Evolutionary conservation across 2,797 vertebrate species (phyloP).

Genomic region (Cossypha caffra): DNA sequence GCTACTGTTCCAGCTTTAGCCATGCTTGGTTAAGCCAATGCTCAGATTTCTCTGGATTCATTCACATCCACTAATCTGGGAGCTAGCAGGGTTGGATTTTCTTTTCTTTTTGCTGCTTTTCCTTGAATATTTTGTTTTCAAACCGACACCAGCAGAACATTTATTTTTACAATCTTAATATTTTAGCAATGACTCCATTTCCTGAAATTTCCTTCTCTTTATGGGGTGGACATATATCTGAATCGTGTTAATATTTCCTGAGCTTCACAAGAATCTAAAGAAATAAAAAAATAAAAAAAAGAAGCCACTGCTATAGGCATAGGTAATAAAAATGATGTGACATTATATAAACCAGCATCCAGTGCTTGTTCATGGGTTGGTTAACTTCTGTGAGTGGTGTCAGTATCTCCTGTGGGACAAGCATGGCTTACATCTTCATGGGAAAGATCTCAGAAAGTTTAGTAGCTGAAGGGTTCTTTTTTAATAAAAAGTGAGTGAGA

Average conservation of each 20-base stretch:
- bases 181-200: neutral
- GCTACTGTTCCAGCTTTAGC: slow-evolving; percentile 67
- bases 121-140: neutral
- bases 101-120: neutral
- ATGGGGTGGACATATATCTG: neutral
- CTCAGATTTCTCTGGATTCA: slow-evolving; percentile 11
- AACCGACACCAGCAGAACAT: neutral
- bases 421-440: neutral
- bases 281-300: slow-evolving; percentile 11
- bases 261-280: neutral
- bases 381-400: neutral
- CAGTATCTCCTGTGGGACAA: neutral
- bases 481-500: slow-evolving; percentile 10
- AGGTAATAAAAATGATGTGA: neutral
- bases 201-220: neutral
- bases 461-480: slow-evolving; percentile 16
- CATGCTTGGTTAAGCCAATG: slow-evolving; percentile 46
- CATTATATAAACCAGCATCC: neutral
- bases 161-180: neutral
- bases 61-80: neutral
- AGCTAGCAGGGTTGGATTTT: neutral
- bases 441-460: neutral
- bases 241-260: neutral
- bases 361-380: neutral
- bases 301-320: neutral